A percentile compares a stretch with the other conserved stretches of the same genome.
These are phyloP conservation scores for Limnephilus marmoratus DNA, from an alignment of 2,888 invertebrate species.

Conservation along the genomic window DNA sequence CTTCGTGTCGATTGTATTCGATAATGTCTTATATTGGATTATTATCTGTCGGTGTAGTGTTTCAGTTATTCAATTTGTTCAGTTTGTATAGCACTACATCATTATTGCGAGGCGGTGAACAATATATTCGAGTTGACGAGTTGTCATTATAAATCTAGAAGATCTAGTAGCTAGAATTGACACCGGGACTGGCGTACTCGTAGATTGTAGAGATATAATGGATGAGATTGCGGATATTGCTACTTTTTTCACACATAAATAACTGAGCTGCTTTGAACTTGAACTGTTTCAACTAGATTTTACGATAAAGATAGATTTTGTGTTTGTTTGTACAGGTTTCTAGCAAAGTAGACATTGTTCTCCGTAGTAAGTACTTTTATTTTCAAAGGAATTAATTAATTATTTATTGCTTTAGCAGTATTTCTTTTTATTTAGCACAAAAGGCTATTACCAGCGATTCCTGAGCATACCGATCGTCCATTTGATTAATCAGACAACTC, in stretches of 20 bases:
- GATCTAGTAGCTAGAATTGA: neutral
- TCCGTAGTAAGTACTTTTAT: neutral
- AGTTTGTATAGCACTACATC: neutral
- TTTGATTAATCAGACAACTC: too few species aligned
- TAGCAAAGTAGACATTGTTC: neutral
- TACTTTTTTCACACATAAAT: neutral
- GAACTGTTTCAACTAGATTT: neutral
- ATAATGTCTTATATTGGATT: slow-evolving; percentile 11
- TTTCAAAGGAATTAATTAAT: neutral
- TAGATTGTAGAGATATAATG: neutral
- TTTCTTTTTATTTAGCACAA: too few species aligned
- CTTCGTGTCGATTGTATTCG: slow-evolving; percentile 5
- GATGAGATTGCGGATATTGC: neutral
- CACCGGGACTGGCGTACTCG: neutral
- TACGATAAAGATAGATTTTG: neutral
- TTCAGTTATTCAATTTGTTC: slow-evolving; percentile 24
- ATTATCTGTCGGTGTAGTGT: slow-evolving; percentile 12
- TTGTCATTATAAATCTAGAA: slow-evolving; percentile 20
- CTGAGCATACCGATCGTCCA: too few species aligned
- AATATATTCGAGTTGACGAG: slow-evolving; percentile 8
- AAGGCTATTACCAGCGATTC: too few species aligned
- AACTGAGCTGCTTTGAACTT: neutral
- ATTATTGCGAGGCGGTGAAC: slow-evolving; percentile 21
- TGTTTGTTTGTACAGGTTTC: neutral
- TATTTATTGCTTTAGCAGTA: neutral